Base-by-base conservation (phyloP, 2,797 vertebrate species). In the Hyperoplus lanceolatus region DNA sequence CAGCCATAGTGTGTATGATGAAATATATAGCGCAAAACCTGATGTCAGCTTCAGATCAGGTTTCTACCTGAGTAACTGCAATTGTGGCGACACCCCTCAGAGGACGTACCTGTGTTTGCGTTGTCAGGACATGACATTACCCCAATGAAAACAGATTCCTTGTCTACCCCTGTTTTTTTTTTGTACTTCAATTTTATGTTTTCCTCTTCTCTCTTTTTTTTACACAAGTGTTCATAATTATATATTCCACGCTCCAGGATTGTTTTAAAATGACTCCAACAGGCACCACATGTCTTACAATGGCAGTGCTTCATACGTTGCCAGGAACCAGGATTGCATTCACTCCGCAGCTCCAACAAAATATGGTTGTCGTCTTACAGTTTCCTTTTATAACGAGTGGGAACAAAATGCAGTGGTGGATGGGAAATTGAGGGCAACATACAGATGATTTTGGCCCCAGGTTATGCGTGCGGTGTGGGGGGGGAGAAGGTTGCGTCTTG, bases 361-460 rank as follows among this genome's bases (percentile, higher is more conserved):
- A 84, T 70, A 79, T 41, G 73, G 68, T 60, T 90, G 87, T 87
- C 86, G 80, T 84, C 70, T 84, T 76, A 82, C 67, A 9, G 79
- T 83, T 86, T 87, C 83, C 70, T 83, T 91, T 90, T 90, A 84
- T 76, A 90, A 74, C 61, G 4, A 86, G 80, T 51, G 79, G 79
- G 75, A 87, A 75, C 67, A 69, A 89, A 88, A 87, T 81, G 73
- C 79, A 78, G 85, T 4, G 82, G 86, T 77, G 75, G 75, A 88
- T 29, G 73, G 61, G 72, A 87, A 91, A 92, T 92, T 80, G 84
- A 89, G 90, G 90, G 90, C 86, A 90, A 83, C 87, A 11, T 82
- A 79, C 80, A 74, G 89, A 88, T 81, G 84, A 80, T 90, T 90
- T 83, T 91, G 89, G 92, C 91, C 87, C 74, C 54, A 15, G 87